These are phyloP conservation scores for Dasysyrphus albostriatus DNA, from an alignment of 2,888 invertebrate species.

Conservation along the genomic window DNA sequence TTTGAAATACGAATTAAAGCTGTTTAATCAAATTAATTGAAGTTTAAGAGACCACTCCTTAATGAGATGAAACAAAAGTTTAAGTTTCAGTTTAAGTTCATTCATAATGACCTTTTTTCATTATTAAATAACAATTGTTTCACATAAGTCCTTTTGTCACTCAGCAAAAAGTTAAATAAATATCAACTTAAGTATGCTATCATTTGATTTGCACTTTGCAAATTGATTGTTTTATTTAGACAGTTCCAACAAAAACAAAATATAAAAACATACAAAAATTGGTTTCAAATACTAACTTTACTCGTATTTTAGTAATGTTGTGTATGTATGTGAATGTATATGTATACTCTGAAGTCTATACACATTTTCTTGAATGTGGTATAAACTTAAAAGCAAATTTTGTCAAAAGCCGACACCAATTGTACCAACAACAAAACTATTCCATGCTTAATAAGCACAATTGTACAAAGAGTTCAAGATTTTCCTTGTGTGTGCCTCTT, in stretches of 20 bases:
- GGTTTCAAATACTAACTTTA: too few species aligned
- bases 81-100: too few species aligned
- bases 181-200: background rate
- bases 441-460: conserved; percentile 31
- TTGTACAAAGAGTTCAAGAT: conserved; percentile 30
- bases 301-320: too few species aligned
- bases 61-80: too few species aligned
- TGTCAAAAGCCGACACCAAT: conserved; percentile 53
- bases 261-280: background rate
- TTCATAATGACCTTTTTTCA: too few species aligned
- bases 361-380: background rate
- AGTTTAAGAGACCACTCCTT: too few species aligned
- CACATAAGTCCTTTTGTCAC: background rate
- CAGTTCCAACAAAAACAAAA: background rate
- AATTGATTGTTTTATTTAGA: background rate
- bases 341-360: background rate
- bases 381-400: conserved; percentile 37
- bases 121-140: background rate
- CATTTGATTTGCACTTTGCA: background rate
- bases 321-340: too few species aligned
- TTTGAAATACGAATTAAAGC: too few species aligned
- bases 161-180: background rate
- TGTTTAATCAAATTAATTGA: too few species aligned
- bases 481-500: conserved; percentile 48
- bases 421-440: conserved; percentile 42